Evolutionary conservation across 2,888 invertebrate genomes (phyloP), one percentile per base, ranked within the genome.

Genomic region (Congeria kusceri): DNA sequence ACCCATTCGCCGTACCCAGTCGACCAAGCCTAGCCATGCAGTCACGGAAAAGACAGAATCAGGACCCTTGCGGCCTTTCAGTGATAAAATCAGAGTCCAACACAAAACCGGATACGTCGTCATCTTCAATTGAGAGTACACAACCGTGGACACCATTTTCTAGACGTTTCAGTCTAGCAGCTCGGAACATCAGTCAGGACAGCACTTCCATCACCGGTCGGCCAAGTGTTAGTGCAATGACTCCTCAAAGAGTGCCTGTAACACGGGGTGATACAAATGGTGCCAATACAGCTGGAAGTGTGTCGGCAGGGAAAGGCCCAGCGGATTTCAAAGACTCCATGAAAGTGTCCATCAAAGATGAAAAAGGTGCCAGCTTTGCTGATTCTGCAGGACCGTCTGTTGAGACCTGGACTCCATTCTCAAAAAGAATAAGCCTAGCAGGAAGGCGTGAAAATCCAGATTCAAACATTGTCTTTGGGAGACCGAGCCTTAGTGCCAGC

Each of bases 1-100:
- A 69, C 61, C 69, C 62, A 4, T 69, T 69, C 39, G 18, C 27
- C 32, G 49, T 62, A 9, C 69, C 69, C 1, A 13, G 49, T 13
- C 47, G 69, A 25, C 32, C 61, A 9, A 69, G 69, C 39, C 47
- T 69, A 20, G 27, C 32, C 15, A 28, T 32, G 13, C 61, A 62
- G 49, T 20, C 46, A 23, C 28, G 47, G 27, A 62, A 39, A 46
- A 62, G 29, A 23, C 5, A 29, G 44, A 44, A 62, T 46, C 44
- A n/a, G 44, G 20, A 44, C 58, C 18, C 27, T 11, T 1, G 20
- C 25, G 27, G 5, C 47, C 47, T 15, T 47, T 29, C 18, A 47
- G 49, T n/a, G 28, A 15, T 29, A 46, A 49, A 27, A 13, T 32
- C n/a, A n/a, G 49, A 53, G 27, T 20, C n/a, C 3, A 9, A 11